These are phyloP conservation scores for Hippocampus barbouri DNA, from an alignment of 2,113 vertebrate species.

Conservation along the genomic window DNA sequence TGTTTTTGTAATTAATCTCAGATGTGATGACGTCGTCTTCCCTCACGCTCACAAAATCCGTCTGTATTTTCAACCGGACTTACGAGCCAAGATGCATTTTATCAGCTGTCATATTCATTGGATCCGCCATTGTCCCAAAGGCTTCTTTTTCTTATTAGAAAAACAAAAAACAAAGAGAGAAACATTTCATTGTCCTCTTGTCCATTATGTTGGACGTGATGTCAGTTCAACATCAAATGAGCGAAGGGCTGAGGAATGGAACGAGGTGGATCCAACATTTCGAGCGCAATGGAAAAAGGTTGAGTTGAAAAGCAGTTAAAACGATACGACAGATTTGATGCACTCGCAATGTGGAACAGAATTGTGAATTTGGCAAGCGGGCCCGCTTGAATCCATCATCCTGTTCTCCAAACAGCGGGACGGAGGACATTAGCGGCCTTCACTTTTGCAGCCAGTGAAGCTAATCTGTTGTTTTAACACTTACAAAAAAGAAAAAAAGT, in stretches of 20 bases:
- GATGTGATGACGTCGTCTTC: slow-evolving; percentile 24
- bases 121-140: slow-evolving; percentile 37
- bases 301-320: slow-evolving; percentile 56
- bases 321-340: slow-evolving; percentile 66
- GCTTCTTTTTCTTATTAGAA: not conserved
- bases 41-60: not conserved
- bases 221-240: slow-evolving; percentile 59
- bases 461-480: slow-evolving; percentile 52
- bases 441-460: slow-evolving; percentile 45
- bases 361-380: slow-evolving; percentile 70
- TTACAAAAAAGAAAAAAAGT: slow-evolving; percentile 25
- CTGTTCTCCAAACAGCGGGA: slow-evolving; percentile 68
- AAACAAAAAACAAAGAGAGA: not conserved
- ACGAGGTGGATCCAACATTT: not conserved
- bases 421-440: slow-evolving; percentile 52
- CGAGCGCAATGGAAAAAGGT: slow-evolving; percentile 47
- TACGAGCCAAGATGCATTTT: slow-evolving; percentile 31
- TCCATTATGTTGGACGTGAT: slow-evolving; percentile 50
- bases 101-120: slow-evolving; percentile 46
- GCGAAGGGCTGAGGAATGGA: slow-evolving; percentile 1
- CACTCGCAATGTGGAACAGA: slow-evolving; percentile 56
- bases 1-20: slow-evolving; percentile 2
- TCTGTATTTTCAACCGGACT: slow-evolving; percentile 33
- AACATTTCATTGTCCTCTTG: slow-evolving; percentile 57
- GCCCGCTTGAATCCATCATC: slow-evolving; percentile 72